phyloP scores from a whole-genome alignment of 2,113 vertebrate species.

The Pseudorhombus dupliciocellatus region DNA sequence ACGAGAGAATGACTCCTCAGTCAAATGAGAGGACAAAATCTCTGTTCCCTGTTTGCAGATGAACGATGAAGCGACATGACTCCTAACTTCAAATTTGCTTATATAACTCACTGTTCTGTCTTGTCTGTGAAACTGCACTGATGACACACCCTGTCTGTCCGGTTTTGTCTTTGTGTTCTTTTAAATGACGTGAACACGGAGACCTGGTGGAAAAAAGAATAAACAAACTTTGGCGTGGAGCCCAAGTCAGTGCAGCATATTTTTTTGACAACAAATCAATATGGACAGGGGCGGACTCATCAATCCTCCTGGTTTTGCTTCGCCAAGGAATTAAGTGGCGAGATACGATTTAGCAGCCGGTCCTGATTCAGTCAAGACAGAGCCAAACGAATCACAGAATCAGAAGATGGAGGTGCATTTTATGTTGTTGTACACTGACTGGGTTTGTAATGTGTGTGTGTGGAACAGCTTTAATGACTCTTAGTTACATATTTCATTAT shows the following conservation, averaged over 20 bases:
- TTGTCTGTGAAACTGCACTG: not conserved
- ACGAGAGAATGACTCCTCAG: slow-evolving; percentile 39
- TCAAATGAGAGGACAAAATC: slow-evolving; percentile 33
- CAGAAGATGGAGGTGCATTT: not conserved
- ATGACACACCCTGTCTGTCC: not conserved
- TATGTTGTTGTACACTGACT: not conserved
- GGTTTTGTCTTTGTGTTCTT: not conserved
- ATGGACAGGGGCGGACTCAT: slow-evolving; percentile 27
- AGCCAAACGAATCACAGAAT: slow-evolving; percentile 21
- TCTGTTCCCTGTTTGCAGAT: slow-evolving; percentile 18
- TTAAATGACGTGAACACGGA: slow-evolving; percentile 7
- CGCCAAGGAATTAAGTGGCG: slow-evolving; percentile 42
- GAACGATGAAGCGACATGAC: slow-evolving; percentile 3
- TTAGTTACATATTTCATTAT: slow-evolving; percentile 24
- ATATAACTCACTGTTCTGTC: not conserved
- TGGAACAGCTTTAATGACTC: slow-evolving; percentile 30
- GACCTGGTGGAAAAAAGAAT: slow-evolving; percentile 19
- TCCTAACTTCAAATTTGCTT: slow-evolving; percentile 6
- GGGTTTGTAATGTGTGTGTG: slow-evolving; percentile 21
- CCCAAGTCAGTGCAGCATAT: slow-evolving; percentile 43
- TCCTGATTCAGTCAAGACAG: slow-evolving; percentile 7
- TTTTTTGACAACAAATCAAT: slow-evolving; percentile 70
- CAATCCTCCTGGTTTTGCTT: slow-evolving; percentile 39
- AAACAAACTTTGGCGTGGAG: slow-evolving; percentile 44
- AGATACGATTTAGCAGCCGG: slow-evolving; percentile 34